phyloP scores from a whole-genome alignment of 1,140 invertebrate genomes.

The Bactericera cockerelli region DNA sequence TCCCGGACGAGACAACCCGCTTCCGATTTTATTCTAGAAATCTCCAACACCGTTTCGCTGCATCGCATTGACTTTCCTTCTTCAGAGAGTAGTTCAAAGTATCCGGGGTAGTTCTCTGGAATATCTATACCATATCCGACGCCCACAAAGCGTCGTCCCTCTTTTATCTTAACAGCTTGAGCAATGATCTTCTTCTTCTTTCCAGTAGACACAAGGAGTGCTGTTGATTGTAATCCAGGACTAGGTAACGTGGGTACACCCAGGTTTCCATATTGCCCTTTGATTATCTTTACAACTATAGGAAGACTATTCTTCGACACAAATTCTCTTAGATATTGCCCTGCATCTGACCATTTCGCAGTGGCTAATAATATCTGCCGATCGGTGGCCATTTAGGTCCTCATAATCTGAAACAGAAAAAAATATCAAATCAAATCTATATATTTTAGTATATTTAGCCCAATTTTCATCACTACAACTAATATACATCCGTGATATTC shows the following conservation, averaged over 20 bases:
- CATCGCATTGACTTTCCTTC: slow-evolving; percentile 76
- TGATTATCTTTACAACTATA: slow-evolving; percentile 73
- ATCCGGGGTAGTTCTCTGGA: slow-evolving; percentile 76
- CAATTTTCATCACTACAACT: too few species aligned
- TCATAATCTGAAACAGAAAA: slow-evolving; percentile 5
- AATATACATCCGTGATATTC: too few species aligned
- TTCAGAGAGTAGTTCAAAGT: slow-evolving; percentile 85
- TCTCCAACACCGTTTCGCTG: slow-evolving; percentile 70
- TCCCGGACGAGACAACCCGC: slow-evolving; percentile 69
- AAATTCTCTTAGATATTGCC: slow-evolving; percentile 60
- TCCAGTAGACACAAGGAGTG: slow-evolving; percentile 66
- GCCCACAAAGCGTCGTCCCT: slow-evolving; percentile 55
- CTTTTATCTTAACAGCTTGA: slow-evolving; percentile 82
- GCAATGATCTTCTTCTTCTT: slow-evolving; percentile 69
- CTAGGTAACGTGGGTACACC: slow-evolving; percentile 71
- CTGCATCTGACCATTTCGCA: slow-evolving; percentile 67
- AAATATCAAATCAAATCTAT: too few species aligned
- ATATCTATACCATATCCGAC: slow-evolving; percentile 71
- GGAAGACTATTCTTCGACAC: slow-evolving; percentile 65
- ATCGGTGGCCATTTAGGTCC: slow-evolving; percentile 42
- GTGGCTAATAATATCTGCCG: slow-evolving; percentile 69
- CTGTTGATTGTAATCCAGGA: slow-evolving; percentile 65
- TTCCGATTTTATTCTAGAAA: slow-evolving; percentile 57
- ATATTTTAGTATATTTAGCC: too few species aligned
- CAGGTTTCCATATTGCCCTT: slow-evolving; percentile 77